Percentiles rank a stretch among this genome's conserved stretches.
These are phyloP conservation scores for Peucedramus taeniatus DNA, from an alignment of 2,113 vertebrate species.

Conservation along the genomic window DNA sequence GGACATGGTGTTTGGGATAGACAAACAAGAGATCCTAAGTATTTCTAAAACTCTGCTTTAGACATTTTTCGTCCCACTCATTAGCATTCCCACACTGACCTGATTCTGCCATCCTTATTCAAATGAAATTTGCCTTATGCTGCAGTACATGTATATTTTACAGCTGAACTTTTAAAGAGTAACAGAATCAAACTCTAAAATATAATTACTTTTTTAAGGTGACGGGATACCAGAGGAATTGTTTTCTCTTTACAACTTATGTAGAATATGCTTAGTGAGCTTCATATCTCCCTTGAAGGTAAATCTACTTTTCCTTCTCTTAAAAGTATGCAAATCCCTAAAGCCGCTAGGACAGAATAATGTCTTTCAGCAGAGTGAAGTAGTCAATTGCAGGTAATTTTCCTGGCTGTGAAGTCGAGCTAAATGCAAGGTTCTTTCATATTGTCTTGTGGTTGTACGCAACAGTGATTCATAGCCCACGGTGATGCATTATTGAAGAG, in stretches of 20 bases:
- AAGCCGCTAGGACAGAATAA: neutral
- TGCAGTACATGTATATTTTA: neutral
- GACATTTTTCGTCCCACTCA: neutral
- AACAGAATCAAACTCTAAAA: neutral
- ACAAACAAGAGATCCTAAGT: neutral
- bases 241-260: neutral
- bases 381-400: slow-evolving; percentile 29
- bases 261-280: neutral
- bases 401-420: slow-evolving; percentile 46
- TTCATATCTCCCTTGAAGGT: neutral
- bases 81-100: neutral
- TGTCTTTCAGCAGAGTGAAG: neutral
- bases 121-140: slow-evolving; percentile 12
- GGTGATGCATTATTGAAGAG: slow-evolving; percentile 60
- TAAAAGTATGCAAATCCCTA: slow-evolving; percentile 26
- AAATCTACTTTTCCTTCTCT: neutral
- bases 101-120: slow-evolving; percentile 29
- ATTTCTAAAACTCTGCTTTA: neutral
- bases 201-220: neutral
- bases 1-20: neutral
- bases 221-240: neutral
- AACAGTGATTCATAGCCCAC: neutral
- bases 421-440: slow-evolving; percentile 25
- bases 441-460: neutral
- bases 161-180: neutral